phyloP scores from a whole-genome alignment of 2,888 invertebrate genomes.

The Tinea semifulvella region DNA sequence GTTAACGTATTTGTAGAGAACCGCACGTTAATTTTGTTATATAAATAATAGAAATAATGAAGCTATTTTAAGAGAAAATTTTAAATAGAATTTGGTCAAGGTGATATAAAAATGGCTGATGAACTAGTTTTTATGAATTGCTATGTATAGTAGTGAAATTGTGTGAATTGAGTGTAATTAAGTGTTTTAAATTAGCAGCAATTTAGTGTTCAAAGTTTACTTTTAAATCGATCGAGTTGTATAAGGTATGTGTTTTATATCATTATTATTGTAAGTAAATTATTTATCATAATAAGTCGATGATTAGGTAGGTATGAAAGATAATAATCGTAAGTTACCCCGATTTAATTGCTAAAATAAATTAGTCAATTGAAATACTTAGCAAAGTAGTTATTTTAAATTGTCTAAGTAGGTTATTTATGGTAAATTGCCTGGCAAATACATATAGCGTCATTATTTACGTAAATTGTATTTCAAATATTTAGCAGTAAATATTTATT shows the following conservation, averaged over 20 bases:
- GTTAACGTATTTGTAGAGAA: not conserved
- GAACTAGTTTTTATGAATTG: constrained; percentile 1
- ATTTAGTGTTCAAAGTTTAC: constrained; percentile 3
- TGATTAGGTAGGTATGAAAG: not conserved
- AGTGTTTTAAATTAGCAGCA: constrained; percentile 7
- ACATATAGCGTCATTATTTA: too few species aligned
- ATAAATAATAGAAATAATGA: constrained; percentile 2
- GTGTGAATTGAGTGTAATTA: constrained; percentile 6
- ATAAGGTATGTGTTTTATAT: constrained; percentile 1
- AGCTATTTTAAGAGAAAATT: constrained; percentile 3
- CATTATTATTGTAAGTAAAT: not conserved
- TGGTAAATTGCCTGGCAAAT: too few species aligned
- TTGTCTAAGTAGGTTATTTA: too few species aligned
- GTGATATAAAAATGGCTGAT: constrained; percentile 10
- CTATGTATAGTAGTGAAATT: not conserved
- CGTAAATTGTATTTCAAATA: too few species aligned
- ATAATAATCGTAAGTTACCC: too few species aligned
- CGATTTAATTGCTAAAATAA: too few species aligned
- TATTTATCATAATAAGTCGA: constrained; percentile 2
- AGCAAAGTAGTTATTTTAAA: too few species aligned
- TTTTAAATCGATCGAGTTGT: not conserved
- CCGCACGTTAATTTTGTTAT: not conserved
- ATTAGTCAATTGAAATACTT: too few species aligned
- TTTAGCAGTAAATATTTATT: too few species aligned
- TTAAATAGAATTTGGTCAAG: constrained; percentile 9